These are phyloP conservation scores for Vidua macroura DNA, from an alignment of 2,113 vertebrate genomes.

Conservation along the genomic window DNA sequence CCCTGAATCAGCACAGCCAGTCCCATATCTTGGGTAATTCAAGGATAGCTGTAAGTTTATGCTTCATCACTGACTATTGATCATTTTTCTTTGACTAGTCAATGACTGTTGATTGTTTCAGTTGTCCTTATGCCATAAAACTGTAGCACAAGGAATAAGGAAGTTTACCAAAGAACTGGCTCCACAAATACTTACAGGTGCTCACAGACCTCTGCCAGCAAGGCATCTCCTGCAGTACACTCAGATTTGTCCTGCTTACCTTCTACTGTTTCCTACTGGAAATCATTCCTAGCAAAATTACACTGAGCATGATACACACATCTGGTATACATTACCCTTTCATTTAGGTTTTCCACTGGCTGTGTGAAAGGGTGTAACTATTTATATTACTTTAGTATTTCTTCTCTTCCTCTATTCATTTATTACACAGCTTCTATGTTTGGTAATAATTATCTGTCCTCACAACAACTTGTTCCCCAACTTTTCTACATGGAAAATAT, in stretches of 20 bases:
- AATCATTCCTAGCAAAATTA: neutral
- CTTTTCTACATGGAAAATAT: neutral
- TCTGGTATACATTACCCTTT: neutral
- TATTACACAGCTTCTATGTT: neutral
- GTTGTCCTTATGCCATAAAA: neutral
- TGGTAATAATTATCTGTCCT: neutral
- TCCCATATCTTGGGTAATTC: neutral
- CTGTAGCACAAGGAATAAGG: neutral
- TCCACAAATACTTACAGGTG: neutral
- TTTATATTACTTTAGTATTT: neutral
- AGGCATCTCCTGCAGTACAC: neutral
- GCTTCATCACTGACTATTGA: neutral
- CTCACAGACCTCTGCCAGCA: neutral
- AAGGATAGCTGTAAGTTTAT: neutral
- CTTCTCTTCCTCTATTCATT: neutral
- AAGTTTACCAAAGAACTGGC: neutral
- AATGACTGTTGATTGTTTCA: neutral
- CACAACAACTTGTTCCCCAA: neutral
- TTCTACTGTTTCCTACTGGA: neutral
- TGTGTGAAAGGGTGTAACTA: neutral
- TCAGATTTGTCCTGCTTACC: neutral
- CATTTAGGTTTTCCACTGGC: neutral
- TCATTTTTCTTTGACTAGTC: neutral
- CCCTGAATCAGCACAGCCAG: neutral
- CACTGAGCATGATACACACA: neutral